Evolutionary conservation across 2,888 invertebrate species (phyloP).

Genomic region (Desoria tigrina): DNA sequence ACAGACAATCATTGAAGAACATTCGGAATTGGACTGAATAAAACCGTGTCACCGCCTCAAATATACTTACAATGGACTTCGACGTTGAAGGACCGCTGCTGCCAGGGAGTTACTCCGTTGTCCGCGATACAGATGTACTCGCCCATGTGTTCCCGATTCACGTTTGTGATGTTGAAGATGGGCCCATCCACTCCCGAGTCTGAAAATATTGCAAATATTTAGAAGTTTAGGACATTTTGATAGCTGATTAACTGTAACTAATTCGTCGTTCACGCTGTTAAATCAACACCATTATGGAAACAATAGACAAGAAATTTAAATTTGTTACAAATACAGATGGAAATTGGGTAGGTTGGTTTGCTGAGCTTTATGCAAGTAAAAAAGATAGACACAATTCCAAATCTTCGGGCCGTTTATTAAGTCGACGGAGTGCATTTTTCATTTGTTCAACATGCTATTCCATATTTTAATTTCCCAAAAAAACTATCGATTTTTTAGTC

Average conservation of each 20-base stretch:
- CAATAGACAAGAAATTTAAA: neutral
- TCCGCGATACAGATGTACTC: constrained; percentile 64
- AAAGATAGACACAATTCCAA: too few relatives aligned
- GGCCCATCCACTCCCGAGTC: constrained; percentile 75
- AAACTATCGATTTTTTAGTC: too few relatives aligned
- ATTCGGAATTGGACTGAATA: too few relatives aligned
- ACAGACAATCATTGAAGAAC: too few relatives aligned
- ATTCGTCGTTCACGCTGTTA: too few relatives aligned
- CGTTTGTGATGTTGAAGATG: constrained; percentile 73
- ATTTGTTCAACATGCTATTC: too few relatives aligned
- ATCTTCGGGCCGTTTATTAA: too few relatives aligned
- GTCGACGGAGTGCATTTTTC: too few relatives aligned
- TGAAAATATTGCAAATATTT: constrained; percentile 55
- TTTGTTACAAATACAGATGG: neutral
- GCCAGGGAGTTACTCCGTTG: constrained; percentile 83
- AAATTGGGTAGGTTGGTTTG: neutral
- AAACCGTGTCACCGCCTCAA: too few relatives aligned
- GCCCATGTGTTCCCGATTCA: constrained; percentile 74
- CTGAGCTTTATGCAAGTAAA: neutral
- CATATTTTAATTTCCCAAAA: too few relatives aligned
- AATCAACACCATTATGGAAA: neutral
- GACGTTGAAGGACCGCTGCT: constrained; percentile 76
- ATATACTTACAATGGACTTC: constrained; percentile 91
- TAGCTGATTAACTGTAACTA: neutral
- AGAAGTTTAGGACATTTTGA: neutral